A percentile compares a stretch with the other conserved stretches of the same genome.
Conservation (phyloP, 2,797 vertebrate species). For the Sciurus vulgaris region DNA sequence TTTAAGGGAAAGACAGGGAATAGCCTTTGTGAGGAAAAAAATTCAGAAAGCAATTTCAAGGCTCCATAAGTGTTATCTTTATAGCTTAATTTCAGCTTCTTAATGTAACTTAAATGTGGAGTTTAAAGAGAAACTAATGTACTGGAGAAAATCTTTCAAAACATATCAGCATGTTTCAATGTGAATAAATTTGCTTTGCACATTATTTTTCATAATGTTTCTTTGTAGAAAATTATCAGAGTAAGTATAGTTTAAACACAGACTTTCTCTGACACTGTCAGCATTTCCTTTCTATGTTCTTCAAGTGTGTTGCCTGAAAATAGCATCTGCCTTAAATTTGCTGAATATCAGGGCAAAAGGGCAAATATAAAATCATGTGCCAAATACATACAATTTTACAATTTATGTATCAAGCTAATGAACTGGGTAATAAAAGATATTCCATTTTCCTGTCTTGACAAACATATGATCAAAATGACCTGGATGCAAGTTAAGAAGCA, state of each 20-base stretch:
- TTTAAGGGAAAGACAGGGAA: slow-evolving; percentile 46
- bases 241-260: slow-evolving; percentile 61
- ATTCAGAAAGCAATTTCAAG: slow-evolving; percentile 77
- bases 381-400: background rate
- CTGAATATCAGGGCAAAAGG: background rate
- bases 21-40: slow-evolving; percentile 57
- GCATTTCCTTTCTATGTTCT: background rate
- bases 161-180: slow-evolving; percentile 79
- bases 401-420: background rate
- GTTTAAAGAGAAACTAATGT: slow-evolving; percentile 82
- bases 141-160: slow-evolving; percentile 80
- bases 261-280: background rate
- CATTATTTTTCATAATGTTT: slow-evolving; percentile 77
- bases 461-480: background rate
- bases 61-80: slow-evolving; percentile 74
- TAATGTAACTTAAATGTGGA: slow-evolving; percentile 85
- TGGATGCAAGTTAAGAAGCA: background rate
- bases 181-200: slow-evolving; percentile 76
- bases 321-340: background rate
- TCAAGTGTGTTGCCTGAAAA: background rate
- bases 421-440: background rate
- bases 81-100: slow-evolving; percentile 82
- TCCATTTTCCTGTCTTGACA: background rate
- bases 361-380: background rate
- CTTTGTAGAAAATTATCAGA: slow-evolving; percentile 70